A percentile compares a stretch with the other conserved stretches of the same genome.
Conservation (phyloP, 2,797 vertebrate species). For the Acestrorhynchus altus region DNA sequence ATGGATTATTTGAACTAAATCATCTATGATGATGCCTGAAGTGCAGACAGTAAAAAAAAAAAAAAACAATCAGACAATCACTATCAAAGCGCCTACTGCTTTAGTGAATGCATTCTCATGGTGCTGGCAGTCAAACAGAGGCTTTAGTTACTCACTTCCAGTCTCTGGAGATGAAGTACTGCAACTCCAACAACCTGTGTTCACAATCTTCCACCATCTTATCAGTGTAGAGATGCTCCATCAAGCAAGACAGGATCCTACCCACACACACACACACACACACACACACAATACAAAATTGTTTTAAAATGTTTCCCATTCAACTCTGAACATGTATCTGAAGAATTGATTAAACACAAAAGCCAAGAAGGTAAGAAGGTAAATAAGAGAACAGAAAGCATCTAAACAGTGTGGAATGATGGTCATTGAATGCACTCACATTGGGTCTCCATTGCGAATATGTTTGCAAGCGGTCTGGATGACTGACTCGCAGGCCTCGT, state of each 20-base stretch:
- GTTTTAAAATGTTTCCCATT: too few species aligned
- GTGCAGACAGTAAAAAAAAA: background rate
- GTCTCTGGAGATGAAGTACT: conserved; percentile 97
- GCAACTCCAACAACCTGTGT: conserved; percentile 90
- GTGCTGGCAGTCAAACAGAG: too few species aligned
- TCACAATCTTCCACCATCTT: conserved; percentile 99
- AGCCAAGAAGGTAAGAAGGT: background rate
- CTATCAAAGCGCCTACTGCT: background rate
- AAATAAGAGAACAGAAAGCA: background rate
- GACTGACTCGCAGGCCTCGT: conserved; percentile 95
- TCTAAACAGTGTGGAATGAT: background rate
- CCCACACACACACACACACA: background rate
- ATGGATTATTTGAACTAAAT: too few species aligned
- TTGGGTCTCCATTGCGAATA: conserved; percentile 95
- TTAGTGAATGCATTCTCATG: background rate
- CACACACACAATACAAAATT: background rate
- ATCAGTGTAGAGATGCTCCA: conserved; percentile 98
- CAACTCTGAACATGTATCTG: too few species aligned
- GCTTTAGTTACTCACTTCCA: conserved; percentile 89
- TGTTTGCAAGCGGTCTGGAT: conserved; percentile 99
- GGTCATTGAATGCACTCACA: conserved; percentile 77
- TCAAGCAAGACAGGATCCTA: conserved; percentile 97
- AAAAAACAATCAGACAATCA: background rate
- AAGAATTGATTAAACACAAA: background rate
- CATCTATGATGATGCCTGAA: background rate